Percentiles rank a stretch among this genome's conserved stretches.
Conservation (phyloP, 2,888 invertebrate genomes). For the Macaria notata region DNA sequence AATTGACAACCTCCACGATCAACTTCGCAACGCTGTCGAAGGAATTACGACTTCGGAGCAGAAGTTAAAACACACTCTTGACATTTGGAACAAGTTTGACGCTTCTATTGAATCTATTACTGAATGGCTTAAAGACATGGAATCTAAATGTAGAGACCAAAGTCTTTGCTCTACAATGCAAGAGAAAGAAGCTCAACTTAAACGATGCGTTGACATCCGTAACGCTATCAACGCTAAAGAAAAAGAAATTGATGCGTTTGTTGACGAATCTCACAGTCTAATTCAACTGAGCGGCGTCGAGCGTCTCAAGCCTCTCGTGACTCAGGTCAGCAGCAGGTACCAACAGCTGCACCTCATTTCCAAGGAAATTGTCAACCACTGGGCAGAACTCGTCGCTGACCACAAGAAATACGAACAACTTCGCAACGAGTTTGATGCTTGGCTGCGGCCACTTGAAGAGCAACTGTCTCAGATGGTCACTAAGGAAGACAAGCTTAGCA, state of each 20-base stretch:
- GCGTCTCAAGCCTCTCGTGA: constrained; percentile 91
- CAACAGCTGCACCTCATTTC: constrained; percentile 90
- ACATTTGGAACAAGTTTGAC: constrained; percentile 95
- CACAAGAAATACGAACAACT: constrained; percentile 90
- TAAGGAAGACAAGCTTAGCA: constrained; percentile 84
- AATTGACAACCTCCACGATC: constrained; percentile 85
- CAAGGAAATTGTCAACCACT: constrained; percentile 93
- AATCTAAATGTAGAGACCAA: constrained; percentile 93
- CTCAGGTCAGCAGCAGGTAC: constrained; percentile 94
- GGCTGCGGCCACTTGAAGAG: constrained; percentile 90
- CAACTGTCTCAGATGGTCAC: constrained; percentile 84
- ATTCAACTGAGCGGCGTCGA: constrained; percentile 93
- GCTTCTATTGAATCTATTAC: constrained; percentile 89
- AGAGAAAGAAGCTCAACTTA: constrained; percentile 90
- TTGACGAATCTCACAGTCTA: constrained; percentile 93
- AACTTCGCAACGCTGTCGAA: constrained; percentile 85
- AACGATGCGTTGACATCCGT: constrained; percentile 87
- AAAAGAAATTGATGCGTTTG: constrained; percentile 92
- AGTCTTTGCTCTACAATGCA: constrained; percentile 89
- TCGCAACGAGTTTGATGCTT: constrained; percentile 87
- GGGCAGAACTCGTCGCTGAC: constrained; percentile 91
- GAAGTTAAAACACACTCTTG: constrained; percentile 88
- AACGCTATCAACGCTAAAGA: constrained; percentile 91
- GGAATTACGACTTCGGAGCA: constrained; percentile 86
- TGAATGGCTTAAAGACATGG: constrained; percentile 93